Conservation (phyloP, 2,113 vertebrate species). For the Trinectes maculatus region DNA sequence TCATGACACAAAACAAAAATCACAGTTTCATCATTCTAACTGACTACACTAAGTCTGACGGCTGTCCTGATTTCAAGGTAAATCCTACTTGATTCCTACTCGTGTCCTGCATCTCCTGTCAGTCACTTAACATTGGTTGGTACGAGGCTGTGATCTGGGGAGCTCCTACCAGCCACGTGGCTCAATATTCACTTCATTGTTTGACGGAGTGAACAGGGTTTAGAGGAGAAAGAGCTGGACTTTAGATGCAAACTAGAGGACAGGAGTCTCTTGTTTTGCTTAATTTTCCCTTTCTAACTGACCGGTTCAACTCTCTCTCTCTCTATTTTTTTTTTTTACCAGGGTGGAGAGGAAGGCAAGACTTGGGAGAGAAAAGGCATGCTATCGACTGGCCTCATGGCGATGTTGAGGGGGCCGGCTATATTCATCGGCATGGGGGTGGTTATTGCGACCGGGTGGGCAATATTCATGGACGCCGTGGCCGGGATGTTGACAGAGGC, state of each 20-base stretch:
- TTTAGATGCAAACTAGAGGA: slow-evolving; percentile 53
- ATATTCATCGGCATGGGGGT: slow-evolving; percentile 97
- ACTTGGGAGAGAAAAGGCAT: slow-evolving; percentile 99
- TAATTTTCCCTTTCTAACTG: slow-evolving; percentile 67
- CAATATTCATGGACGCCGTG: slow-evolving; percentile 92
- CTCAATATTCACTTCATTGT: slow-evolving; percentile 60
- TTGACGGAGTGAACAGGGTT: slow-evolving; percentile 42
- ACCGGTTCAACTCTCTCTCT: slow-evolving; percentile 25
- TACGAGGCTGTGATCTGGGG: slow-evolving; percentile 42
- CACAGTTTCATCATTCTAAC: slow-evolving; percentile 74
- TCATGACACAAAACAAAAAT: slow-evolving; percentile 50
- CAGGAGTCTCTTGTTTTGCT: slow-evolving; percentile 55
- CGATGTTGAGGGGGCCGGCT: slow-evolving; percentile 94
- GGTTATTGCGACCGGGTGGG: slow-evolving; percentile 95
- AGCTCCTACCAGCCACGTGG: slow-evolving; percentile 43
- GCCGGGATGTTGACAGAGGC: slow-evolving; percentile 92
- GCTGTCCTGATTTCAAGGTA: slow-evolving; percentile 66
- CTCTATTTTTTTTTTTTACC: slow-evolving; percentile 80
- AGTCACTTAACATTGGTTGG: slow-evolving; percentile 53
- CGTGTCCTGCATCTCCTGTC: slow-evolving; percentile 51
- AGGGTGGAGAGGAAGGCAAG: slow-evolving; percentile 95
- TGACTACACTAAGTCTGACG: slow-evolving; percentile 70
- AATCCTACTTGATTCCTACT: slow-evolving; percentile 68
- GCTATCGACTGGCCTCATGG: slow-evolving; percentile 96
- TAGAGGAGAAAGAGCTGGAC: slow-evolving; percentile 20